A percentile compares a stretch with the other conserved stretches of the same genome.
These are phyloP conservation scores for Limenitis camilla DNA, from an alignment of 2,888 invertebrate genomes.

Conservation along the genomic window DNA sequence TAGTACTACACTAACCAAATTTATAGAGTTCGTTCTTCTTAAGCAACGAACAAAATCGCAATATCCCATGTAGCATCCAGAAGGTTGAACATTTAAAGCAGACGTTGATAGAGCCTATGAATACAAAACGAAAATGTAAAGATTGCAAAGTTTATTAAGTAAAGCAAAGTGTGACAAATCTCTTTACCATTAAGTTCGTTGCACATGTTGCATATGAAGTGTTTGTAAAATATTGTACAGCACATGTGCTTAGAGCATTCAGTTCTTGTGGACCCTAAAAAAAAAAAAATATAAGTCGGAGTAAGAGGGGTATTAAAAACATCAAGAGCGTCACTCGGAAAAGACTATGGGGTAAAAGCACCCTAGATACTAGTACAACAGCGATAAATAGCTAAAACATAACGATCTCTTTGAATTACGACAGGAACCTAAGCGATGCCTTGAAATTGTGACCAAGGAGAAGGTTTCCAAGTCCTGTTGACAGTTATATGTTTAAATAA, in stretches of 20 bases:
- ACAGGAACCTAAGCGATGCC: no score
- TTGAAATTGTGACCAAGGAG: no score
- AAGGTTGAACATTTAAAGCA: constrained; percentile 61
- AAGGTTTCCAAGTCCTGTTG: no score
- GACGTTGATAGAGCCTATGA: constrained; percentile 57
- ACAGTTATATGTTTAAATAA: no score
- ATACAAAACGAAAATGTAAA: neutral
- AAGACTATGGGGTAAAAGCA: no score
- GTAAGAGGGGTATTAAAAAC: no score
- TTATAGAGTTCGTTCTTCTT: constrained; percentile 70
- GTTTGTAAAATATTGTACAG: constrained; percentile 68
- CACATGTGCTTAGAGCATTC: constrained; percentile 67
- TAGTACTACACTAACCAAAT: constrained; percentile 69
- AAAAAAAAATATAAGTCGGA: neutral
- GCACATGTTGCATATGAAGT: constrained; percentile 70
- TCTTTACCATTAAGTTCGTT: constrained; percentile 61
- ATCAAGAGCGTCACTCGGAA: no score
- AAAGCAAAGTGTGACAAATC: neutral
- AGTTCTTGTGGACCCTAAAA: constrained; percentile 71
- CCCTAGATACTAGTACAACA: no score
- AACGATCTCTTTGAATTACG: no score
- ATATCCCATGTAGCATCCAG: constrained; percentile 74
- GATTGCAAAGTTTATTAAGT: neutral
- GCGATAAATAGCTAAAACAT: no score
- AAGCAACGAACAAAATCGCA: constrained; percentile 77